Percentiles rank a stretch among this genome's conserved stretches.
Conservation (phyloP, 1,140 invertebrate species). For the Bombus pascuorum region DNA sequence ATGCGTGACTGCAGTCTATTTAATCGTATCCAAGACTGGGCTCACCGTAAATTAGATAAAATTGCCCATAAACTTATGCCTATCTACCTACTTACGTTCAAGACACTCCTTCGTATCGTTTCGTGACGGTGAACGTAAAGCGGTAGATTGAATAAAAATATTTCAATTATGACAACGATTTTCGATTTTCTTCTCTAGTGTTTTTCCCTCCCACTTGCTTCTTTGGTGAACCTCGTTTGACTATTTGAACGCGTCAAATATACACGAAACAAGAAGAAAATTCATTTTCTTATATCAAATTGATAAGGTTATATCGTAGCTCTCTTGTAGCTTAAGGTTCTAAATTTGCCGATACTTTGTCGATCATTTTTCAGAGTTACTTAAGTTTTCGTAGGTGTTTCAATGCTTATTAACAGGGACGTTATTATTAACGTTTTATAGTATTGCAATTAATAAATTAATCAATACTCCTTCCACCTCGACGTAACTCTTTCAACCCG, state of each 20-base stretch:
- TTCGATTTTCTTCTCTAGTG: neutral
- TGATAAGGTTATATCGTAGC: no score
- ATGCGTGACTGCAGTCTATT: constrained; percentile 65
- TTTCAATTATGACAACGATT: constrained; percentile 25
- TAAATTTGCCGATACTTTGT: no score
- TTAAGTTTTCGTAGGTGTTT: no score
- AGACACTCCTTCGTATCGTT: constrained; percentile 37
- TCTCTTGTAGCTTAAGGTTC: no score
- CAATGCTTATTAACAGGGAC: no score
- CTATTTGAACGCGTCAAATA: no score
- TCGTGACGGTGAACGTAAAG: constrained; percentile 19
- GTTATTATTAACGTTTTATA: no score
- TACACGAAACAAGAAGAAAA: no score
- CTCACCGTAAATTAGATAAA: constrained; percentile 60
- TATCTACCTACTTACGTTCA: constrained; percentile 44
- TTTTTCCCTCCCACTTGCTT: neutral
- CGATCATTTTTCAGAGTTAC: no score
- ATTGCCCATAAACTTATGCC: constrained; percentile 64
- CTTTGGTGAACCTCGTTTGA: neutral
- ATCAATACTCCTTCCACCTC: constrained; percentile 27
- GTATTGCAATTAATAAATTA: no score
- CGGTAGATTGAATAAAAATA: constrained; percentile 11
- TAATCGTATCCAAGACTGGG: constrained; percentile 39
- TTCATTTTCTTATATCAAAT: no score
- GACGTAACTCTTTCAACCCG: constrained; percentile 18